A percentile compares a stretch with the other conserved stretches of the same genome.
phyloP scores from a whole-genome alignment of 1,140 invertebrate genomes.

The Agrypnia vestita region DNA sequence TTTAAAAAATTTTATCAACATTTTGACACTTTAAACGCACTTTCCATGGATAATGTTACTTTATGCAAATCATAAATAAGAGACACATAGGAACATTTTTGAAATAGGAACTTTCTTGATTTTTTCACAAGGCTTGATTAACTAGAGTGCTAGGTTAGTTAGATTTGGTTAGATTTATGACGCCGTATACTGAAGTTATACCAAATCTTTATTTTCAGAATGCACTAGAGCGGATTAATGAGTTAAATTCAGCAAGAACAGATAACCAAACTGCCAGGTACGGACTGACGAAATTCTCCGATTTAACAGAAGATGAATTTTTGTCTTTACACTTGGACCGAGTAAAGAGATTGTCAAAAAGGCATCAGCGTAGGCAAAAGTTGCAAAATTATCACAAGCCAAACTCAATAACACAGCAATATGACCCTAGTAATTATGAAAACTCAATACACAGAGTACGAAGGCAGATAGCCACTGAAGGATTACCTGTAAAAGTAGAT shows the following conservation, averaged over 20 bases:
- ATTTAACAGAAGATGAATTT: conserved; percentile 84
- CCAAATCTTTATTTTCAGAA: conserved; percentile 68
- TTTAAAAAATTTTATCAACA: too few relatives aligned
- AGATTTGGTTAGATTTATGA: conserved; percentile 10
- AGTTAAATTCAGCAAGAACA: conserved; percentile 73
- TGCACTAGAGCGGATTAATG: conserved; percentile 76
- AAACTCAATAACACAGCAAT: too few relatives aligned
- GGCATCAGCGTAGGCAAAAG: conserved; percentile 57
- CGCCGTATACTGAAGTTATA: not conserved
- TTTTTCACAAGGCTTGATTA: not conserved
- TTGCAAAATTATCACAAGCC: too few relatives aligned
- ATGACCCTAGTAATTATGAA: not conserved
- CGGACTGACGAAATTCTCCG: conserved; percentile 83
- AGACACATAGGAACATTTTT: too few relatives aligned
- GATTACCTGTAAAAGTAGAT: conserved; percentile 66
- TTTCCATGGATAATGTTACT: too few relatives aligned
- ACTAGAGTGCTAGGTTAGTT: not conserved
- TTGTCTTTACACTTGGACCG: conserved; percentile 18
- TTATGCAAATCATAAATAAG: too few relatives aligned
- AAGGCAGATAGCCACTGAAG: conserved; percentile 55
- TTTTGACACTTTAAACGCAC: too few relatives aligned
- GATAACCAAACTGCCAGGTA: conserved; percentile 77
- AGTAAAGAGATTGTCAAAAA: conserved; percentile 18
- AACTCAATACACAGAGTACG: conserved; percentile 37
- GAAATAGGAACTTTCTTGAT: too few relatives aligned